phyloP scores from a whole-genome alignment of 2,113 vertebrate genomes.

The Polypterus bichir region DNA sequence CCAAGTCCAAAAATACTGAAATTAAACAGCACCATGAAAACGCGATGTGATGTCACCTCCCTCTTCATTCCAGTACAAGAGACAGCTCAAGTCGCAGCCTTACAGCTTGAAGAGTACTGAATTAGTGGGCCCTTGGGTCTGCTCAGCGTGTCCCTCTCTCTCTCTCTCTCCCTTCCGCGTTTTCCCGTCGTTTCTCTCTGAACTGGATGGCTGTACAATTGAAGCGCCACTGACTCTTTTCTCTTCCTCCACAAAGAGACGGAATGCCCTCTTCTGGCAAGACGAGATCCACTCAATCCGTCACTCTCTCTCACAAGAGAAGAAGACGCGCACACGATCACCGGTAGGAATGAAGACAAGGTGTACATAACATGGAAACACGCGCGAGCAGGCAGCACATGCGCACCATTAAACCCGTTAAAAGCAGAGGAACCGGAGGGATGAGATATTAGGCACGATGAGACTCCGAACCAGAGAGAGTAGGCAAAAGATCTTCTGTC shows the following conservation, averaged over 20 bases:
- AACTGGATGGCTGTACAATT: constrained; percentile 12
- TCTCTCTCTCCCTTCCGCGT: constrained; percentile 4
- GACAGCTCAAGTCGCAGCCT: constrained; percentile 2
- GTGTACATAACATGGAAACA: no score
- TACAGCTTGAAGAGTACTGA: constrained; percentile 1
- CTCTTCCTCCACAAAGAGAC: constrained; percentile 5
- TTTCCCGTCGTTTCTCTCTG: constrained; percentile 5
- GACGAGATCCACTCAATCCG: constrained; percentile 5
- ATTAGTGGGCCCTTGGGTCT: no score
- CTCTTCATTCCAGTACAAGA: not conserved
- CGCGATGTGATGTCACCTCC: not conserved
- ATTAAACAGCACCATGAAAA: not conserved
- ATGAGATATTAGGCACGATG: no score
- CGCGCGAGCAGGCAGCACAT: no score
- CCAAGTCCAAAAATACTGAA: not conserved
- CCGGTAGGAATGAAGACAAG: no score
- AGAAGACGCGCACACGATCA: no score
- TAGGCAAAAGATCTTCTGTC: no score
- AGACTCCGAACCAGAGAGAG: no score
- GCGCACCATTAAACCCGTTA: no score
- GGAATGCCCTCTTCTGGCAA: constrained; percentile 20
- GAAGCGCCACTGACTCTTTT: constrained; percentile 7
- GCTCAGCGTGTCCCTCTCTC: no score
- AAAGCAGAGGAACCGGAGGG: no score
- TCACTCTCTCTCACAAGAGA: not conserved